phyloP scores from a whole-genome alignment of 1,140 invertebrate genomes.

The Neodiprion virginianus region DNA sequence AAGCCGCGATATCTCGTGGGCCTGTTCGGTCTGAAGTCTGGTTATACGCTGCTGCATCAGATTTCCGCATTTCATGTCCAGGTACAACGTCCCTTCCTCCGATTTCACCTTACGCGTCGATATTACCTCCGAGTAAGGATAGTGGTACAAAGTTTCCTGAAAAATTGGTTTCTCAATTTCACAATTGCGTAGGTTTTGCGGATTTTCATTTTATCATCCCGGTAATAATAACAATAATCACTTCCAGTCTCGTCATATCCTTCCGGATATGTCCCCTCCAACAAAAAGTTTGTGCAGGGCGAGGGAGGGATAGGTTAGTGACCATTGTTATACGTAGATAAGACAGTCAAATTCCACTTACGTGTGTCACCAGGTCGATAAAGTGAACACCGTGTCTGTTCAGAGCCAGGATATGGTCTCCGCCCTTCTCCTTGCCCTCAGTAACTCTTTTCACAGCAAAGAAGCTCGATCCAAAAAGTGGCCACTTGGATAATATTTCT shows the following conservation, averaged over 20 bases:
- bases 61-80: slow-evolving; percentile 98
- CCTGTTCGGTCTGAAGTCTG: slow-evolving; percentile 95
- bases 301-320: too few species aligned
- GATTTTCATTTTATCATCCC: too few species aligned
- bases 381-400: slow-evolving; percentile 94
- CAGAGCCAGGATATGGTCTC: slow-evolving; percentile 87
- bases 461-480: slow-evolving; percentile 96
- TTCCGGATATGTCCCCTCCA: too few species aligned
- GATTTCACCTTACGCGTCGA: slow-evolving; percentile 92
- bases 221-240: slow-evolving; percentile 10
- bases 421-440: slow-evolving; percentile 76
- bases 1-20: slow-evolving; percentile 92
- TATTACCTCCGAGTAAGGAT: slow-evolving; percentile 94
- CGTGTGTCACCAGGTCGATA: slow-evolving; percentile 89
- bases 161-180: slow-evolving; percentile 24
- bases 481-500: slow-evolving; percentile 92
- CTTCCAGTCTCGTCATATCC: not conserved
- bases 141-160: slow-evolving; percentile 87
- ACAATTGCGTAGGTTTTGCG: too few species aligned
- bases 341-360: slow-evolving; percentile 55
- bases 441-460: slow-evolving; percentile 90
- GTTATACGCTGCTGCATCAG: slow-evolving; percentile 95
- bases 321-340: too few species aligned
- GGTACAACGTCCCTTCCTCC: slow-evolving; percentile 90
- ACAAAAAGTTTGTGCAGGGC: too few species aligned